Evolutionary conservation across 2,113 vertebrate species (phyloP).

Genomic region (Oryzias woworae): DNA sequence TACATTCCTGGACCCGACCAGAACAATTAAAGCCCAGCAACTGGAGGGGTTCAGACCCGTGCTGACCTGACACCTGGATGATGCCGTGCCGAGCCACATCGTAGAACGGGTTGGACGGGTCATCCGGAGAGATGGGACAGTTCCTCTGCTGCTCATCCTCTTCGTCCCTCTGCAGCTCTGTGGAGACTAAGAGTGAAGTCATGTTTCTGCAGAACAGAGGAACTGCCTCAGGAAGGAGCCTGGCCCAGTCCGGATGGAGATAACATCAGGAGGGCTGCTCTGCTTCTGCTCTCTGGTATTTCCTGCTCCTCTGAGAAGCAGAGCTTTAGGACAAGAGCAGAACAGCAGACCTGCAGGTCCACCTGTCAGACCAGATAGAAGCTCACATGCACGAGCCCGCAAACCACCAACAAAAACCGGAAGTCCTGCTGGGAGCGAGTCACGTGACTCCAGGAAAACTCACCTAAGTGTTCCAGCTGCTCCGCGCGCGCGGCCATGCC

Average conservation of each 20-base stretch:
- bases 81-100: conserved; percentile 88
- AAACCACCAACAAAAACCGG: not conserved
- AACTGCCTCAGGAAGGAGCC: not conserved
- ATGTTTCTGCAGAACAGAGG: not conserved
- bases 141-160: conserved; percentile 34
- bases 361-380: not conserved
- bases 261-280: too few relatives aligned
- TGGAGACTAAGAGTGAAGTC: not conserved
- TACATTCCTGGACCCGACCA: too few relatives aligned
- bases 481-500: conserved; percentile 53
- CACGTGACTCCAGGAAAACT: conserved; percentile 1
- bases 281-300: too few relatives aligned
- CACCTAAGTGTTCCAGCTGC: conserved; percentile 81
- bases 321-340: not conserved
- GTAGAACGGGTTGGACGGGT: conserved; percentile 81
- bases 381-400: not conserved
- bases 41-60: not conserved
- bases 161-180: conserved; percentile 77
- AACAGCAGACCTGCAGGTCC: not conserved
- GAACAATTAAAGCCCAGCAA: not conserved
- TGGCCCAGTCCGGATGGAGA: not conserved
- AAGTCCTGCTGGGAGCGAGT: not conserved
- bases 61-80: conserved; percentile 83
- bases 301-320: not conserved
- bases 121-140: conserved; percentile 20